Percentiles rank a stretch among this genome's conserved stretches.
Evolutionary conservation across 2,113 vertebrate species (phyloP).

Genomic region (Elaphurus davidianus): DNA sequence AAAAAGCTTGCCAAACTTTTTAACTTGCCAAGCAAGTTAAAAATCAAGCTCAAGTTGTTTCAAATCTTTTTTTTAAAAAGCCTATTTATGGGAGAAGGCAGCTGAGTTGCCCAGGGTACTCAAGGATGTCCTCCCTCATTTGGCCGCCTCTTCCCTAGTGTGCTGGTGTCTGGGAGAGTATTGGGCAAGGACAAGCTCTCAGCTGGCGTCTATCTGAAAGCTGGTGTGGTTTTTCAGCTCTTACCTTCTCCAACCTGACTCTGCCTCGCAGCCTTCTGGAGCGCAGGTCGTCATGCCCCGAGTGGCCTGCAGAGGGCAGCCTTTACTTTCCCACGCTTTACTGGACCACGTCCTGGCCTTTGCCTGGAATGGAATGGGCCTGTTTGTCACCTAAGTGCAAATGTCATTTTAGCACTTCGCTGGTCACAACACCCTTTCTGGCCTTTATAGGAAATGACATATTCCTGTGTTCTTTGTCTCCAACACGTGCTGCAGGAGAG

Average conservation of each 20-base stretch:
- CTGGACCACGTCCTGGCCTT: conserved; percentile 22
- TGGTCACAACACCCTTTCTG: conserved; percentile 72
- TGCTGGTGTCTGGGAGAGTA: not conserved
- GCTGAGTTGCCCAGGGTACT: not conserved
- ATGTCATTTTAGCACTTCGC: conserved; percentile 75
- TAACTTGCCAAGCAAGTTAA: too few relatives aligned
- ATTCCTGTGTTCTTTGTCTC: conserved; percentile 72
- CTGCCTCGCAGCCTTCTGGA: not conserved
- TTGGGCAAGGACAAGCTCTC: not conserved
- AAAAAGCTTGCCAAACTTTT: not conserved
- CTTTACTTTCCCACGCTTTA: conserved; percentile 54
- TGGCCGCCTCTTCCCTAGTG: not conserved
- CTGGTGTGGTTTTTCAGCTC: not conserved
- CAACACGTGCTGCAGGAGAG: conserved; percentile 52
- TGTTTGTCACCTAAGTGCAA: conserved; percentile 73
- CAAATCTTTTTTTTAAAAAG: not conserved
- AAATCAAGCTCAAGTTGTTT: not conserved
- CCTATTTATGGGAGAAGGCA: not conserved
- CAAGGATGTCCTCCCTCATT: not conserved
- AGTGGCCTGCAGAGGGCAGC: conserved; percentile 65
- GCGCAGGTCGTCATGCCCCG: not conserved
- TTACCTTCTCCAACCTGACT: fast-evolving
- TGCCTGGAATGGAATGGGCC: conserved; percentile 37
- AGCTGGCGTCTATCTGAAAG: too few relatives aligned
- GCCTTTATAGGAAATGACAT: conserved; percentile 73